Evolutionary conservation across 2,797 vertebrate genomes (phyloP), one percentile per base, ranked within the genome.

Genomic region (Telmatherina bonti): DNA sequence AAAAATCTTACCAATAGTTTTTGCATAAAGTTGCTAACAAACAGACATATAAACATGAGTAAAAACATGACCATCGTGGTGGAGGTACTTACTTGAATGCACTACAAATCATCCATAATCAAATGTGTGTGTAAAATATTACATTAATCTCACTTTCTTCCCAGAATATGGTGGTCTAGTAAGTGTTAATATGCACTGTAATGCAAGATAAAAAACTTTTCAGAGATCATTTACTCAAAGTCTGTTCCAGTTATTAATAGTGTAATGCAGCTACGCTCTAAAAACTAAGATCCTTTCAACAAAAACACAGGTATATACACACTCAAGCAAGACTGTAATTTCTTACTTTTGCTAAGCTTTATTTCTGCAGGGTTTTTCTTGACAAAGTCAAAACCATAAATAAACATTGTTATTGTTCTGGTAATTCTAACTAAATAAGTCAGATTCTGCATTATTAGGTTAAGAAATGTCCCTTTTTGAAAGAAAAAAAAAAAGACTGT

Each of bases 381-480:
- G 66, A 59, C 31, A 80, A 63, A 65, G 47, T 51, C 15, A 6
- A 57, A 66, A 52, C 69, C 30, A 38, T 64, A 65, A 76, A 67
- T 15, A 63, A 67, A 64, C 13, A 27, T 26, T 24, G 7, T 53
- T 31, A 54, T 62, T 30, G 52, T 71, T 74, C 70, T 51, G 36
- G 74, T 72, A 43, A 51, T n/a, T 35, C 24, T 57, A 27, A 51
- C 36, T 45, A 78, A 83, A 69, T 59, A 68, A 81, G 35, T 27
- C 27, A 70, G 29, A 65, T 60, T 78, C 64, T 43, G 15, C 33
- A 72, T 67, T 62, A 53, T 70, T 79, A 45, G 72, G 70, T 70
- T 68, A 66, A 51, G 4, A 11, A 58, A 60, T 1, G 9, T 35
- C 3, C 1, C 31, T 43, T 62, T 65, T 47, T 65, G 49, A 67